Base-by-base conservation (phyloP, 2,113 vertebrate species). In the Leucopsar rothschildi region DNA sequence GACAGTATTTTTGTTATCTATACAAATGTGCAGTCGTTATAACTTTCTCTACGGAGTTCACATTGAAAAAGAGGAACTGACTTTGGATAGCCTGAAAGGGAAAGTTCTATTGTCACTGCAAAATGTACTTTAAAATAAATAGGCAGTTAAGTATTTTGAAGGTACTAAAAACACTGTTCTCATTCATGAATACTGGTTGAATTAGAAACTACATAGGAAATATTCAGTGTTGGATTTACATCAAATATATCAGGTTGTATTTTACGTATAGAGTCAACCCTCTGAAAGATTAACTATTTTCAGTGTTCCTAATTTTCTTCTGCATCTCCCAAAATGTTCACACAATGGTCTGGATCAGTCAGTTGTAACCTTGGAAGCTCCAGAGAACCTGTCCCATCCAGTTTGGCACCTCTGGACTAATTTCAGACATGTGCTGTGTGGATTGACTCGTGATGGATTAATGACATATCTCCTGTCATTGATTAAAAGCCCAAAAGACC, bases 401-500 rank as follows among this genome's bases (percentile, higher is more conserved):
- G 40, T 57, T 5, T 85, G 82, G 59, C 55, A 70, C 23, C 79
- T 72, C 53, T 79, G 45, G 53, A 21, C 42, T 35, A 63, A 23
- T n/a, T 61, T 85, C 78, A 90, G 63, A 31, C 18, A 12, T 13
- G 44, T 72, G 27, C 77, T 52, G 2, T n/a, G 17, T 61, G 75
- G 90, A 72, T 16, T 27, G 31, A 23, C 70, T 85, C 37, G 0
- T 85, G 70, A 76, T 17, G 76, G 78, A 80, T 72, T 29, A 39
- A 61, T 92, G 70, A 50, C n/a, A 5, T 35, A 19, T 50, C 81
- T 84, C 88, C 81, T 91, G 70, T 53, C 77, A 70, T 72, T 92
- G 79, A 88, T 90, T 73, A 87, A 93, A 96, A 95, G 39, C 66
- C 81, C 66, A 53, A 79, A 95, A 91, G 66, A 72, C 50, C 70